These are phyloP conservation scores for Perccottus glenii DNA, from an alignment of 2,113 vertebrate species.

Conservation along the genomic window DNA sequence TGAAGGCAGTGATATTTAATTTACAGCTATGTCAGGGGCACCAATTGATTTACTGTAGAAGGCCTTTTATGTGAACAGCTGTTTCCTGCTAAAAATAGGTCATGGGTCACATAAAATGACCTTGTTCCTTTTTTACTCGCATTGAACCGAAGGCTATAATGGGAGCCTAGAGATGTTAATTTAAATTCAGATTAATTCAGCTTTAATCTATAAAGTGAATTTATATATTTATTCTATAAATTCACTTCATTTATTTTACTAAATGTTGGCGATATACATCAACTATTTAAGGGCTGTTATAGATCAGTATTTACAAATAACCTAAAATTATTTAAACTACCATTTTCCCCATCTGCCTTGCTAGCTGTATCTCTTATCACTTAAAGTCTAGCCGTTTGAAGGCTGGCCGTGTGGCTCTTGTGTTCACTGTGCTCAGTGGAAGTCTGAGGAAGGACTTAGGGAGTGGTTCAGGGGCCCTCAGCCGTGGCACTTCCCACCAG, in stretches of 20 bases:
- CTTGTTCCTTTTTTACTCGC: slow-evolving; percentile 44
- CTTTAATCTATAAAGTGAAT: no score
- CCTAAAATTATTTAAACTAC: background rate
- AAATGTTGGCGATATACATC: background rate
- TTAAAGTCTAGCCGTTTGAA: slow-evolving; percentile 55
- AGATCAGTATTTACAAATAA: background rate
- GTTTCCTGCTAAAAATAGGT: slow-evolving; percentile 77
- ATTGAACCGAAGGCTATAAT: slow-evolving; percentile 35
- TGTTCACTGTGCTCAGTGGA: slow-evolving; percentile 35
- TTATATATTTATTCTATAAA: no score
- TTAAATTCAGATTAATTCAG: slow-evolving; percentile 20
- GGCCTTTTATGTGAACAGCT: slow-evolving; percentile 74
- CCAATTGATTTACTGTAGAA: slow-evolving; percentile 72
- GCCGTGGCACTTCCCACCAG: slow-evolving; percentile 74
- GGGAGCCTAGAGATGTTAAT: slow-evolving; percentile 8
- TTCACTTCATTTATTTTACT: no score
- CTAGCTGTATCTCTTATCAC: slow-evolving; percentile 41
- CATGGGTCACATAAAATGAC: slow-evolving; percentile 69
- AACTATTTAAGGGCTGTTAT: background rate
- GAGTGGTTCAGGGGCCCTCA: slow-evolving; percentile 72
- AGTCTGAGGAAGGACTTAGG: slow-evolving; percentile 69
- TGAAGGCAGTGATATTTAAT: slow-evolving; percentile 76
- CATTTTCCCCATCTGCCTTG: slow-evolving; percentile 13
- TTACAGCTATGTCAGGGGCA: slow-evolving; percentile 58
- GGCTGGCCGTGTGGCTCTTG: slow-evolving; percentile 45